Evolutionary conservation across 2,797 vertebrate species (phyloP).

Genomic region (Danionella dracula): DNA sequence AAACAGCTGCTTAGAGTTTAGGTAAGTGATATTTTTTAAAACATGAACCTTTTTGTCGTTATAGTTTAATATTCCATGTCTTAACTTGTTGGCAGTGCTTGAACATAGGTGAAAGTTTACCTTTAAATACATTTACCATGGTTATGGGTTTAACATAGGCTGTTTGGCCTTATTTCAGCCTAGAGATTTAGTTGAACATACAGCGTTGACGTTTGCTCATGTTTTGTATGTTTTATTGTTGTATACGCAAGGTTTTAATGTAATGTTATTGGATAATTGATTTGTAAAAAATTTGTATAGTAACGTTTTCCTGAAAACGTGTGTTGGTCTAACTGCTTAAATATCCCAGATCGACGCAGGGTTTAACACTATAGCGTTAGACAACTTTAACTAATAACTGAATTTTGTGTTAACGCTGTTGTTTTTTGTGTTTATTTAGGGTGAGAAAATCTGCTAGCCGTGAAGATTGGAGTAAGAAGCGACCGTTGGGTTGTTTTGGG

Average conservation of each 20-base stretch:
- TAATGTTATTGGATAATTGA: no score
- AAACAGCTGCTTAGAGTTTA: slow-evolving; percentile 39
- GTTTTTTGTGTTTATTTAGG: neutral
- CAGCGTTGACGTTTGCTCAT: no score
- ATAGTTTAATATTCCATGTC: neutral
- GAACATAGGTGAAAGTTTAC: neutral
- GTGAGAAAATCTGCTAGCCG: neutral
- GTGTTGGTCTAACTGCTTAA: no score
- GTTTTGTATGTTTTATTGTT: no score
- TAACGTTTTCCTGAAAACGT: no score
- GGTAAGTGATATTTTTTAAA: slow-evolving; percentile 19
- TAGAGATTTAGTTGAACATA: neutral
- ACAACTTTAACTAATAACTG: no score
- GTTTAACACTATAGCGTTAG: no score
- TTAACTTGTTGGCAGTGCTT: neutral
- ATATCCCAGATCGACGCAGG: no score
- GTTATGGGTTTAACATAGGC: neutral
- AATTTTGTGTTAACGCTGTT: no score
- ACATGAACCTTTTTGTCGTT: neutral
- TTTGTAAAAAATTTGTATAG: no score
- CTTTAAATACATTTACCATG: neutral
- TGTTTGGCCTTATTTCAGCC: slow-evolving; percentile 2
- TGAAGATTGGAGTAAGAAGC: neutral
- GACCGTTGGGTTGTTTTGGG: neutral
- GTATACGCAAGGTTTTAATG: no score